Conservation (phyloP, 2,113 vertebrate genomes). For the Passer montanus region DNA sequence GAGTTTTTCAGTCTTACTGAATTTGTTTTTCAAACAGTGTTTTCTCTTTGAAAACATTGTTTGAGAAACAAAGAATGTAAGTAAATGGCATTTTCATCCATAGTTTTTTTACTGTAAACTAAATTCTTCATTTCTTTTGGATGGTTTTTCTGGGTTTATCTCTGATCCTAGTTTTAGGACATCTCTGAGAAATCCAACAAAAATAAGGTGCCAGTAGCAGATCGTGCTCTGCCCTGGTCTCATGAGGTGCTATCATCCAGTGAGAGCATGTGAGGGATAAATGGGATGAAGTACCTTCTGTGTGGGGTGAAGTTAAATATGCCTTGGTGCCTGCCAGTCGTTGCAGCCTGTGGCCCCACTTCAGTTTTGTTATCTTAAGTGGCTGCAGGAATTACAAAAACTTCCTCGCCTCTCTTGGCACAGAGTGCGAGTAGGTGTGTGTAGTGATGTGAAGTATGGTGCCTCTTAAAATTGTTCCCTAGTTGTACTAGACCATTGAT, state of each 20-base stretch:
- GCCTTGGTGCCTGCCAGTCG: rapidly evolving
- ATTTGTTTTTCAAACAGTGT: not conserved
- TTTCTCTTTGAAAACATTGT: not conserved
- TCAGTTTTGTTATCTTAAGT: not conserved
- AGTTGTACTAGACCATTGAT: not conserved
- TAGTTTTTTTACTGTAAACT: not conserved
- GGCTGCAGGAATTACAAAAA: not conserved
- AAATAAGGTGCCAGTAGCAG: not conserved
- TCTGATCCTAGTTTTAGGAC: not conserved
- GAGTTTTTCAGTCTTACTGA: not conserved
- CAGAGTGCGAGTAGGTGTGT: not conserved
- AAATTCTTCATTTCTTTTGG: not conserved
- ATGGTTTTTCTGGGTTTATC: not conserved
- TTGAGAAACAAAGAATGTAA: not conserved
- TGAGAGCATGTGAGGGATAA: rapidly evolving
- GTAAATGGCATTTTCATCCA: not conserved
- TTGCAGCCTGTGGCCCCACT: not conserved
- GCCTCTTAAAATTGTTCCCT: not conserved
- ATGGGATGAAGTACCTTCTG: not conserved
- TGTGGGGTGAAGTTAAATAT: not conserved
- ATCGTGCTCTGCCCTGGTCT: not conserved
- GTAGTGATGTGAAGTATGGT: not conserved
- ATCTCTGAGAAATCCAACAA: not conserved
- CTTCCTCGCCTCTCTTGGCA: not conserved
- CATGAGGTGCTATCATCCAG: rapidly evolving